Base-by-base conservation (phyloP, 2,888 invertebrate genomes). In the Glyphotaelius pellucidus region DNA sequence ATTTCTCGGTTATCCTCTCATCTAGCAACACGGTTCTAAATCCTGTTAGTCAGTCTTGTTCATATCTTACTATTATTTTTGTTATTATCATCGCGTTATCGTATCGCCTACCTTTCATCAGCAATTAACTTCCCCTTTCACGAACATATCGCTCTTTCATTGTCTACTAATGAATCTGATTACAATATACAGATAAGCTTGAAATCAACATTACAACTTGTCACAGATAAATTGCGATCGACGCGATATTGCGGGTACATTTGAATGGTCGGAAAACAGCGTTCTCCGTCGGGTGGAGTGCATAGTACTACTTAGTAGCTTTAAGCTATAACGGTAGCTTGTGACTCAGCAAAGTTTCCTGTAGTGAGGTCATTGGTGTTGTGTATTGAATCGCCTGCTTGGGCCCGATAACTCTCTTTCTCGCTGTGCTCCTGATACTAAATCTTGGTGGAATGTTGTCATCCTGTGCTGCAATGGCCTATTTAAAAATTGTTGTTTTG, bases 321-420 rank as follows among this genome's bases (percentile, higher is more conserved):
- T 67, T 35, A 35, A 38, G 80, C 88, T 89, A 89, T 89, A 89
- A 89, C 88, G 88, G 88, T 89, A 89, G 88, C 88, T 12, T 7
- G 88, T 89, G 88, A 89, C 88, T 89, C 88, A 89, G 88, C 35
- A 31, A 79, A 89, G 88, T 89, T 89, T 35, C 88, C 88, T 67
- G 30, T n/a, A 30, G 35, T 89, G 88, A 89, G 88, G 88, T 89
- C 88, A 89, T 80, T 89, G 87, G 25, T 67, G 67, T 52, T 87
- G 35, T 79, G 88, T 25, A 80, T 42, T 79, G 79, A 31, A 89
- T 19, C 35, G 88, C 79, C 88, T 89, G n/a, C 88, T 32, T 42
- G 67, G 67, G 9, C 88, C 79, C 4, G 79, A 35, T 89, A 14
- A 35, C 88, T 89, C 38, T 89, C 88, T 89, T 89, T 25, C 25